Conservation (phyloP, 2,113 vertebrate species). For the Rhea pennata region DNA sequence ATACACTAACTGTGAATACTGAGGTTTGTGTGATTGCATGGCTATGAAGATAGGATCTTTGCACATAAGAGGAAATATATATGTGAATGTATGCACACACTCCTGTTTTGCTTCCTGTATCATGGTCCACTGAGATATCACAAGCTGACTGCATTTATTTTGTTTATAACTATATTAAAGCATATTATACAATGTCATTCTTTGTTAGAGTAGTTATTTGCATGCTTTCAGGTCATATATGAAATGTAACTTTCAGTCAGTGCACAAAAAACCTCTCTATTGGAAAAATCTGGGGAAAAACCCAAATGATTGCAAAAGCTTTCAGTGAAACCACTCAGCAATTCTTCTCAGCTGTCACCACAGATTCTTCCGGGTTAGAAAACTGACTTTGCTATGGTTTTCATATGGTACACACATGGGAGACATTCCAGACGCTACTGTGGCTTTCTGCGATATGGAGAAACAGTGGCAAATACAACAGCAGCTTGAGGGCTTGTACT, state of each 20-base stretch:
- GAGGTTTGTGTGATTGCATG: not conserved
- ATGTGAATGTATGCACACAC: not conserved
- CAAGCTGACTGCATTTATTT: not conserved
- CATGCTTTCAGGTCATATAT: not conserved
- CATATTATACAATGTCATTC: not conserved
- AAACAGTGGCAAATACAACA: slow-evolving; percentile 21
- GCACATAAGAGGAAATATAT: not conserved
- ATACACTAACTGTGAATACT: not conserved
- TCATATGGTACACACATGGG: not conserved
- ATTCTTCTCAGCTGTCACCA: not conserved
- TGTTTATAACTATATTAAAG: not conserved
- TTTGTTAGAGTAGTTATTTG: not conserved
- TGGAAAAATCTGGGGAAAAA: not conserved
- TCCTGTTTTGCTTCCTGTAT: not conserved
- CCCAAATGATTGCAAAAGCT: not conserved
- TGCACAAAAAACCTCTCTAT: not conserved
- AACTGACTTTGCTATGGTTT: not conserved
- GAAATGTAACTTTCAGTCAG: not conserved
- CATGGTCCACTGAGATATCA: not conserved
- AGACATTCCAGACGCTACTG: not conserved
- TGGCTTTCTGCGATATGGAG: not conserved
- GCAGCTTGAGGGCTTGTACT: not conserved
- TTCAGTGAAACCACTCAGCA: not conserved
- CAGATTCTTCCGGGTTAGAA: not conserved
- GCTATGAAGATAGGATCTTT: not conserved